Conservation (phyloP, 2,888 invertebrate species). For the Rhagium mordax region DNA sequence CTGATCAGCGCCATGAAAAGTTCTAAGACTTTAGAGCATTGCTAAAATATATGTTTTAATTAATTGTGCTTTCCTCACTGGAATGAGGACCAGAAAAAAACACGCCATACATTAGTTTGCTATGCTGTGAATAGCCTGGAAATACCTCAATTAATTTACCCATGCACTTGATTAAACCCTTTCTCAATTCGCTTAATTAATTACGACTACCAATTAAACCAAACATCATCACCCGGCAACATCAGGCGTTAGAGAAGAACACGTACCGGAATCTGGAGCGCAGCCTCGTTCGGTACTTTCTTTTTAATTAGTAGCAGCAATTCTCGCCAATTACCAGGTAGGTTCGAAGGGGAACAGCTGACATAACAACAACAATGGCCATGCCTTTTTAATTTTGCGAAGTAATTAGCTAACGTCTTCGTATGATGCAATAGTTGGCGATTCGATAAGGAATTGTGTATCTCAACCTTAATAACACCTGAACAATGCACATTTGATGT, state of each 20-base stretch:
- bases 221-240: not conserved
- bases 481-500: slow-evolving; percentile 24
- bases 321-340: not conserved
- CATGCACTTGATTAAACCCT: not conserved
- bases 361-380: slow-evolving; percentile 16
- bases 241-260: not conserved
- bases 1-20: no score
- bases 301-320: slow-evolving; percentile 1
- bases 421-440: slow-evolving; percentile 1
- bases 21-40: no score
- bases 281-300: not conserved
- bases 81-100: no score
- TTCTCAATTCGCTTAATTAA: not conserved
- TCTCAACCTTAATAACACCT: slow-evolving; percentile 16
- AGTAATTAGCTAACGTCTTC: slow-evolving; percentile 1
- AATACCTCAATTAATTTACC: no score
- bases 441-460: slow-evolving; percentile 20
- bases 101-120: no score
- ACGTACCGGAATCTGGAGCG: not conserved
- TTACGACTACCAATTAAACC: not conserved
- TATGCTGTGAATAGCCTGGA: no score
- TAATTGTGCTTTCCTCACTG: no score
- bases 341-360: not conserved
- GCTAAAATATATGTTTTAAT: no score
- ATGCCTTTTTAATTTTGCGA: not conserved